Conservation (phyloP, 2,797 vertebrate species). For the Megalops cyprinoides region DNA sequence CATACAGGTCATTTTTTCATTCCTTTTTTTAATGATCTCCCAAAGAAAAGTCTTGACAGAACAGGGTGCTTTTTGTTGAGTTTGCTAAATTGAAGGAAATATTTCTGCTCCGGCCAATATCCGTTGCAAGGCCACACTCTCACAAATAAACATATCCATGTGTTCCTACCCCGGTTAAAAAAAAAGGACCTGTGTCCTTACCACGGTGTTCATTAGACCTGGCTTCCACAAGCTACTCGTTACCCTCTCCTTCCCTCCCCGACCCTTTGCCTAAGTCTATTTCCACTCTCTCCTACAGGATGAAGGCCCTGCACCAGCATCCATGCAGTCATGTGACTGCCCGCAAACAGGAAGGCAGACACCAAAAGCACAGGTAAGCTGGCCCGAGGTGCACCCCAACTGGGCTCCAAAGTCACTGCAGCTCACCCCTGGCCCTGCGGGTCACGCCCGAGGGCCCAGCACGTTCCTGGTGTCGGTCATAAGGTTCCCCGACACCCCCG, state of each 20-base stretch:
- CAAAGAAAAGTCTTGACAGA: not conserved
- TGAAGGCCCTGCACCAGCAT: constrained; percentile 61
- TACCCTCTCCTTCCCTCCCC: constrained; percentile 54
- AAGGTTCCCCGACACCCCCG: constrained; percentile 61
- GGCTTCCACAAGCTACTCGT: constrained; percentile 68
- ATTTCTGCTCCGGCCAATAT: constrained; percentile 2
- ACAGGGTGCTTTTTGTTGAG: not conserved
- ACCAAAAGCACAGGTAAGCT: too few species aligned
- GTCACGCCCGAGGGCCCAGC: constrained; percentile 70
- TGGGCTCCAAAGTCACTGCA: constrained; percentile 52
- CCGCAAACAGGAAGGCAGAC: constrained; percentile 67
- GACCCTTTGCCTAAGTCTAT: constrained; percentile 68
- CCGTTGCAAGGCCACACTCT: not conserved
- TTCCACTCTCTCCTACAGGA: constrained; percentile 74
- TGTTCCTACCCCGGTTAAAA: constrained; percentile 63
- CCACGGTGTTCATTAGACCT: constrained; percentile 68
- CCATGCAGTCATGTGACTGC: constrained; percentile 61
- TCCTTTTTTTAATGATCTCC: not conserved
- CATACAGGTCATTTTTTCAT: not conserved
- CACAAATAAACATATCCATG: constrained; percentile 37
- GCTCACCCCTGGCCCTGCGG: constrained; percentile 60
- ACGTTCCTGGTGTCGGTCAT: constrained; percentile 69
- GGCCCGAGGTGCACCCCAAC: constrained; percentile 57
- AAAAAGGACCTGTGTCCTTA: constrained; percentile 60
- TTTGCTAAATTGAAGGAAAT: constrained; percentile 7